These are phyloP conservation scores for Sesia bembeciformis DNA, from an alignment of 2,888 invertebrate genomes.

Conservation along the genomic window DNA sequence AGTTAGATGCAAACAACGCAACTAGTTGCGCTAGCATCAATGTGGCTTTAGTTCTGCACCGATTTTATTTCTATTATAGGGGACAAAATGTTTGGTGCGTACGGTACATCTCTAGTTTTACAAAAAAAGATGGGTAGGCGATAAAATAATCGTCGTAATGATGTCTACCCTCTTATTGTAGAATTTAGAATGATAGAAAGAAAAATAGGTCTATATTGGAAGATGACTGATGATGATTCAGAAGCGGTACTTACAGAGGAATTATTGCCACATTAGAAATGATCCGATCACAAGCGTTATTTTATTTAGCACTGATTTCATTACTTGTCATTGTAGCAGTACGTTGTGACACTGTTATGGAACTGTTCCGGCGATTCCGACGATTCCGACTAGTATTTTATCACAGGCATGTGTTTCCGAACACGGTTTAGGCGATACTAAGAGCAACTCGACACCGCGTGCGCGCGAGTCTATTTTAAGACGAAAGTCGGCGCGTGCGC, in stretches of 20 bases:
- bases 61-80: no score
- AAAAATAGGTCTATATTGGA: background rate
- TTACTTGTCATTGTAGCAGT: slow-evolving; percentile 59
- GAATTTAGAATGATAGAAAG: no score
- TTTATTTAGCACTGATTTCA: background rate
- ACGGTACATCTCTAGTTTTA: no score
- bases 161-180: no score
- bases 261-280: slow-evolving; percentile 47
- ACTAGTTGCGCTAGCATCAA: no score
- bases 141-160: no score
- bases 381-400: slow-evolving; percentile 45
- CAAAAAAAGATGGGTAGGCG: no score
- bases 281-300: slow-evolving; percentile 44
- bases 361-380: slow-evolving; percentile 9
- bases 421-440: slow-evolving; percentile 48
- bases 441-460: slow-evolving; percentile 55
- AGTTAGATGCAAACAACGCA: no score
- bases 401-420: slow-evolving; percentile 49
- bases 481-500: slow-evolving; percentile 38
- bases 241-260: slow-evolving; percentile 58
- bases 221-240: background rate
- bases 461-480: slow-evolving; percentile 57
- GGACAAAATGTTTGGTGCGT: no score
- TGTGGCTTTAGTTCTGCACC: no score
- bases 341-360: slow-evolving; percentile 19